Conservation (phyloP, 2,797 vertebrate species). For the Tenualosa thibaudeaui region DNA sequence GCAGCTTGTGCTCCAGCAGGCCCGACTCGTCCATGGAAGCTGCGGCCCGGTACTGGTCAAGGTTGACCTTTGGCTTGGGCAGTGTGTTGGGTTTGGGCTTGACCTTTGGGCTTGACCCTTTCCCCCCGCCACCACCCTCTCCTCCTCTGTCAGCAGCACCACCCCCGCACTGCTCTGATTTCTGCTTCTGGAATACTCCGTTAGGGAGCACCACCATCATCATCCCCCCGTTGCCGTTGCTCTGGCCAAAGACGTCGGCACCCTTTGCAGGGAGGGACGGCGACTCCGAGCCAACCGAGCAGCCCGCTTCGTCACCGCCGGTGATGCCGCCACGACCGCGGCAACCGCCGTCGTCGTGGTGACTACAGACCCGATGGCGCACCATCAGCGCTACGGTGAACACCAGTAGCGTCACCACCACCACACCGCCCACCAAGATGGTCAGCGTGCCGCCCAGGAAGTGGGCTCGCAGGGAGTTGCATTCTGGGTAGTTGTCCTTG, state of each 20-base stretch:
- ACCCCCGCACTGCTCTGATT: conserved; percentile 10
- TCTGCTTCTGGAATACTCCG: conserved; percentile 66
- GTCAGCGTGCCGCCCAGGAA: conserved; percentile 97
- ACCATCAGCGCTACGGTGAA: conserved; percentile 98
- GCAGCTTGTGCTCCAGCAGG: conserved; percentile 81
- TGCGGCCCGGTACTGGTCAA: conserved; percentile 47
- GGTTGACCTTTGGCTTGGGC: conserved; percentile 83
- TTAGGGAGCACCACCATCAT: conserved; percentile 74
- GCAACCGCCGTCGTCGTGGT: conserved; percentile 47
- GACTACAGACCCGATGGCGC: conserved; percentile 84
- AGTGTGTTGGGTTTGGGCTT: conserved; percentile 65
- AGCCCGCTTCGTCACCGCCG: conserved; percentile 68
- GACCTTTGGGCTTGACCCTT: conserved; percentile 6
- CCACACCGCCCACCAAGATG: conserved; percentile 92
- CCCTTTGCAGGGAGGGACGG: conserved; percentile 44
- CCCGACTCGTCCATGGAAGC: conserved; percentile 81
- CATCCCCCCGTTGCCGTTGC: conserved; percentile 78
- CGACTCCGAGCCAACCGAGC: conserved; percentile 73
- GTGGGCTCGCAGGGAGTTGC: conserved; percentile 92
- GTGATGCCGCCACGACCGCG: conserved; percentile 10
- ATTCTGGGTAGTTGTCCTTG: conserved; percentile 91
- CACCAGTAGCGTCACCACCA: conserved; percentile 91
- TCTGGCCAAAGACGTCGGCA: conserved; percentile 88
- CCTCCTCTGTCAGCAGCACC: background rate
- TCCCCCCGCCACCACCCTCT: background rate